Percentiles rank a stretch among this genome's conserved stretches.
These are phyloP conservation scores for Tenthredo distinguenda DNA, from an alignment of 2,888 invertebrate genomes.

Conservation along the genomic window DNA sequence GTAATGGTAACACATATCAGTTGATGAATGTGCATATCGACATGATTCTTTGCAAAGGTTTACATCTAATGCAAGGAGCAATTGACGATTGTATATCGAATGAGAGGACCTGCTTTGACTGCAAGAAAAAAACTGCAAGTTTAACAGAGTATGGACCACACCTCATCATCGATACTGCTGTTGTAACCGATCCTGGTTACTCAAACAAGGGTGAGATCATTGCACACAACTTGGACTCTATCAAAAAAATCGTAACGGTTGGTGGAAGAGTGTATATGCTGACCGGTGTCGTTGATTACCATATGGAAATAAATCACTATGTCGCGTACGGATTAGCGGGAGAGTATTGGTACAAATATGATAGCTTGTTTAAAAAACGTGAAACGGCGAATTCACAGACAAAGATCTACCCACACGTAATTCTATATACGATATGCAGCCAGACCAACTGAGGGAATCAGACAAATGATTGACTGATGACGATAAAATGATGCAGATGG, in stretches of 20 bases:
- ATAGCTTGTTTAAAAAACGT: neutral
- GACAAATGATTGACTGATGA: neutral
- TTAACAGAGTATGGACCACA: neutral
- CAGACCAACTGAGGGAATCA: neutral
- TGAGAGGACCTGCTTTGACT: neutral
- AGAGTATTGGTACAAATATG: neutral
- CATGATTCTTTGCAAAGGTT: slow-evolving; percentile 26
- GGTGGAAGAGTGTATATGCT: slow-evolving; percentile 14
- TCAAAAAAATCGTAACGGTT: slow-evolving; percentile 13
- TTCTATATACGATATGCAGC: slow-evolving; percentile 9
- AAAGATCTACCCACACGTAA: neutral
- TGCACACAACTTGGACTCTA: slow-evolving; percentile 19
- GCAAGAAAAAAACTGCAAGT: slow-evolving; percentile 13
- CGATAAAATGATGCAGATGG: neutral
- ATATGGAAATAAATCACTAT: neutral
- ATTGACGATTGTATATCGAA: slow-evolving; percentile 2
- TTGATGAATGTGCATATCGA: slow-evolving; percentile 12
- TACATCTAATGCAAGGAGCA: slow-evolving; percentile 30
- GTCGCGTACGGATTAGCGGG: slow-evolving; percentile 4
- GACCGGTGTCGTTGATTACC: neutral
- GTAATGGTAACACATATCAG: neutral
- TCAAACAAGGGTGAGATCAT: neutral
- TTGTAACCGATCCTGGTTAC: slow-evolving; percentile 25
- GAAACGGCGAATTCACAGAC: neutral
- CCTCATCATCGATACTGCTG: slow-evolving; percentile 12